Evolutionary conservation across 2,888 invertebrate genomes (phyloP), one percentile per base, ranked within the genome.

Genomic region (Diogma glabrata): DNA sequence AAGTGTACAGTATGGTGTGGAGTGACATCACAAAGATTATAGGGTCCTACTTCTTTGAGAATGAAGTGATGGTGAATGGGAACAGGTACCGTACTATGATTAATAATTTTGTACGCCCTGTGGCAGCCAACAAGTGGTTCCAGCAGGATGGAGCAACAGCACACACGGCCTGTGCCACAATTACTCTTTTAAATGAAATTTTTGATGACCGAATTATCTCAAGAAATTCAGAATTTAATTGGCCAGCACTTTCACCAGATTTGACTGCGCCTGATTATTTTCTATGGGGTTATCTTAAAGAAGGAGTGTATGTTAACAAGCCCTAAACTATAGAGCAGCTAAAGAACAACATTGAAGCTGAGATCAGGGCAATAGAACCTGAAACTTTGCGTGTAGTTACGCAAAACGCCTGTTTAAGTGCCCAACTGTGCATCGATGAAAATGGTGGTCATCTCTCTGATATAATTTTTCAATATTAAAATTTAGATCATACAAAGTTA

Each of bases 81-180:
- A 17, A 36, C 36, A 36, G 36, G 16, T 36, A 14, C 17, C 36
- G 36, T 14, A 14, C 16, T 36, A 36, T 6, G 17, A 14, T 14
- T 36, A 36, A 36, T 14, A 36, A 36, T 36, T 12, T 36, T 38
- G 2, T 38, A 38, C 38, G 14, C 38, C 38, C 38, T 38, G 38
- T 38, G 38, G 38, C 38, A 38, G 16, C 38, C 4, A 17, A 38
- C 17, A 38, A 17, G 6, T 38, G 17, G 38, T 38, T 17, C 4
- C 38, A 38, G 17, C 38, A 38, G 38, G 38, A 38, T 38, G 38
- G 38, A 38, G 38, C 17, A 38, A 38, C 38, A 38, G 14, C 38
- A 38, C 17, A 38, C 38, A 38, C 38, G 38, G 17, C 38, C 14
- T 17, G 16, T 36, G 36, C 14, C 36, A 36, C 36, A 36, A 36